These are phyloP conservation scores for Choloepus hoffmanni DNA, from an alignment of 2,113 vertebrate genomes.

Conservation along the genomic window DNA sequence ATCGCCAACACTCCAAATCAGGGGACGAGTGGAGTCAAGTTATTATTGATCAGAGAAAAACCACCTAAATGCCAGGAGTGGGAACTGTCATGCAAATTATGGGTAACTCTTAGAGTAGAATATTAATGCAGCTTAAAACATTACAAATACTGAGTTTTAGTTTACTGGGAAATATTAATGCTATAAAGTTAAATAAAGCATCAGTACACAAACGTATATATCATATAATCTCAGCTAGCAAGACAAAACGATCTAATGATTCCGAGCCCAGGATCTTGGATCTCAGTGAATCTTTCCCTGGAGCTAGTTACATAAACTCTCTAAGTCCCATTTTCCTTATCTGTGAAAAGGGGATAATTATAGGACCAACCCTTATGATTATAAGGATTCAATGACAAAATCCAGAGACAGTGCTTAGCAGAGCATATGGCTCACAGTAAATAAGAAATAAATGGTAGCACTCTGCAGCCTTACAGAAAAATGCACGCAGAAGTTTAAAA, in stretches of 20 bases:
- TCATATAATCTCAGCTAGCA: neutral
- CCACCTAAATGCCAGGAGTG: neutral
- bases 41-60: neutral
- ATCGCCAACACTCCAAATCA: neutral
- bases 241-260: rapidly evolving
- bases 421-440: neutral
- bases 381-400: neutral
- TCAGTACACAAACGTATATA: neutral
- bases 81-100: neutral
- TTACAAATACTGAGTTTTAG: neutral
- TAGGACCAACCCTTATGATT: neutral
- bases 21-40: neutral
- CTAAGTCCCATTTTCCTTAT: neutral
- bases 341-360: neutral
- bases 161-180: neutral
- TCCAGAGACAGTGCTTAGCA: too few species aligned
- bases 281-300: neutral
- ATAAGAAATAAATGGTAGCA: neutral
- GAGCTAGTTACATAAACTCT: neutral
- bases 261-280: neutral
- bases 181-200: neutral
- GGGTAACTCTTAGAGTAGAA: neutral
- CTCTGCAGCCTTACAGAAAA: neutral
- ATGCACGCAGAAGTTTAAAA: neutral
- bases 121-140: neutral